A percentile compares a stretch with the other conserved stretches of the same genome.
Evolutionary conservation across 2,113 vertebrate genomes (phyloP).

Genomic region (Barnardius zonarius): DNA sequence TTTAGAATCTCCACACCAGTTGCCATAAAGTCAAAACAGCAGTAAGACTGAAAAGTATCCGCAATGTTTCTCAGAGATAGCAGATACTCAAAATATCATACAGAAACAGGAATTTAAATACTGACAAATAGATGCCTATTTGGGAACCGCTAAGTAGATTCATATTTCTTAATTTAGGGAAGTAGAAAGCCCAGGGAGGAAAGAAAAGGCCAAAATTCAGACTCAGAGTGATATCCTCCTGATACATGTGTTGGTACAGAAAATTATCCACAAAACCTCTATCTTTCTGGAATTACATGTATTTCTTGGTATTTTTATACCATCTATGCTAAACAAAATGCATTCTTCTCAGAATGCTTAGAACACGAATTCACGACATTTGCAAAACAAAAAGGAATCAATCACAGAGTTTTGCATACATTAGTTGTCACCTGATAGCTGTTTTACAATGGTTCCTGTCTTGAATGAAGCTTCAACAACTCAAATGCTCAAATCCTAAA

Average conservation of each 20-base stretch:
- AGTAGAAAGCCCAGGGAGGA: neutral
- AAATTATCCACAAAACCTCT: neutral
- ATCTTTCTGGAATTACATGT: neutral
- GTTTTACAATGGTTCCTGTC: neutral
- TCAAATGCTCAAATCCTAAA: neutral
- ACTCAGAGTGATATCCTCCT: neutral
- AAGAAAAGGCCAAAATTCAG: neutral
- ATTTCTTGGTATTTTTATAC: neutral
- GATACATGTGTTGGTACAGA: neutral
- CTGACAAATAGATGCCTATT: neutral
- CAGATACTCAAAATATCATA: neutral
- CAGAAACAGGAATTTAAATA: neutral
- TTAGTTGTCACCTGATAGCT: neutral
- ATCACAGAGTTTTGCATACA: neutral
- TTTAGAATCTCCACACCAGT: neutral
- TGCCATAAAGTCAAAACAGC: neutral
- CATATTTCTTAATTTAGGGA: neutral
- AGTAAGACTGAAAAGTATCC: neutral
- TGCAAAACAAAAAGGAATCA: neutral
- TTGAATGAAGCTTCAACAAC: neutral
- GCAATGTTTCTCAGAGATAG: neutral
- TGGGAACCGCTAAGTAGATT: neutral
- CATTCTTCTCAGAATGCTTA: neutral
- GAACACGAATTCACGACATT: neutral
- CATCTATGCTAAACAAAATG: neutral